A percentile compares a stretch with the other conserved stretches of the same genome.
These are phyloP conservation scores for Epirrhoe tristata DNA, from an alignment of 2,888 invertebrate species.

Conservation along the genomic window DNA sequence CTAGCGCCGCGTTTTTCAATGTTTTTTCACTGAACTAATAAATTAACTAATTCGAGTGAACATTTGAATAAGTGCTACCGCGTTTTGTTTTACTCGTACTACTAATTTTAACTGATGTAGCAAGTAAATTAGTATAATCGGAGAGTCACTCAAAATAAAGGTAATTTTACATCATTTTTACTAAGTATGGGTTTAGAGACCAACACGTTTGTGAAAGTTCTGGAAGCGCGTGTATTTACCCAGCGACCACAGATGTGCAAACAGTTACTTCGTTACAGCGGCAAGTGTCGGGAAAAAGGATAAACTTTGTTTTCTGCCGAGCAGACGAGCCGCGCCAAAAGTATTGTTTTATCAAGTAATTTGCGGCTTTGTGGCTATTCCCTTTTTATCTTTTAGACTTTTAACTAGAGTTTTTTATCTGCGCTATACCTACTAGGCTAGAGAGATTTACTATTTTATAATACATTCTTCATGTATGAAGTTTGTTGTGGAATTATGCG, in stretches of 20 bases:
- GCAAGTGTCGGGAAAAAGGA: slow-evolving; percentile 33
- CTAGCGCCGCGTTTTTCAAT: background rate
- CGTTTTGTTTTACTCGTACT: too few species aligned
- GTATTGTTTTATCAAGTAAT: slow-evolving; percentile 40
- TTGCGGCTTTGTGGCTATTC: slow-evolving; percentile 20
- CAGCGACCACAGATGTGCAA: slow-evolving; percentile 26
- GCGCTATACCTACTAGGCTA: too few species aligned
- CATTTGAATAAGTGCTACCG: background rate
- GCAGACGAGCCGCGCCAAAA: slow-evolving; percentile 30
- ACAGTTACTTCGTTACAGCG: slow-evolving; percentile 31
- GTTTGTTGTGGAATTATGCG: too few species aligned
- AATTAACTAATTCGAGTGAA: background rate
- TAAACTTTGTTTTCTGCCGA: slow-evolving; percentile 29
- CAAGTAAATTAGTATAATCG: background rate
- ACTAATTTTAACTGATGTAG: background rate
- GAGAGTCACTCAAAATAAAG: background rate
- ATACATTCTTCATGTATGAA: background rate
- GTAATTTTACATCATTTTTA: background rate
- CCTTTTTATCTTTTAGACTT: slow-evolving; percentile 1
- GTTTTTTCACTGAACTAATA: background rate
- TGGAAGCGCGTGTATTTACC: slow-evolving; percentile 27
- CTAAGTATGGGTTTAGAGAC: background rate
- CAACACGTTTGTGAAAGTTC: slow-evolving; percentile 27
- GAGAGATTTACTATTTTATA: too few species aligned
- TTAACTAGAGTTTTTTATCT: background rate